Conservation (phyloP, 2,113 vertebrate species). For the Balaenoptera acutorostrata region DNA sequence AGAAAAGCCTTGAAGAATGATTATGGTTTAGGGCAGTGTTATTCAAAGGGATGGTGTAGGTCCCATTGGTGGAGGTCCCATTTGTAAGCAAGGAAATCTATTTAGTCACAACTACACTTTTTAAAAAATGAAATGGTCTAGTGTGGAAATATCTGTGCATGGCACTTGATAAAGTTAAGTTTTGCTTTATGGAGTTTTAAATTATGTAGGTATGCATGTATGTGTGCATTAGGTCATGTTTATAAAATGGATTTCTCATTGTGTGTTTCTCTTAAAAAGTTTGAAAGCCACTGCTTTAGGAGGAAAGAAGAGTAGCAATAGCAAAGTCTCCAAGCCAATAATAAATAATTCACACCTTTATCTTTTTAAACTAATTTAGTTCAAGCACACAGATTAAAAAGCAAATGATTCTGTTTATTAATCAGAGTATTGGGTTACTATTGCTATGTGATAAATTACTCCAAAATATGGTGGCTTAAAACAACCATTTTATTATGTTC, state of each 20-base stretch:
- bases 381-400: slow-evolving; percentile 17
- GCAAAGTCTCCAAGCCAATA: background rate
- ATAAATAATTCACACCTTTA: background rate
- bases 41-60: background rate
- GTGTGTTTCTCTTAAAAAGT: background rate
- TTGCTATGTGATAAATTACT: background rate
- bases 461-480: background rate
- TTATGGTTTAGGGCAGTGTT: background rate
- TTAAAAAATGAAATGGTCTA: background rate
- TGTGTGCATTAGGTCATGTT: background rate
- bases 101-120: background rate
- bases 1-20: background rate
- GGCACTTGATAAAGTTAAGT: background rate
- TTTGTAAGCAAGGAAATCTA: background rate
- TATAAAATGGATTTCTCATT: background rate
- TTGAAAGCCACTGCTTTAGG: background rate
- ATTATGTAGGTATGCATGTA: background rate
- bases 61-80: background rate
- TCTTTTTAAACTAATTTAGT: background rate
- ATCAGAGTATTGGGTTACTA: background rate
- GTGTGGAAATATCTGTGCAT: background rate
- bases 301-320: background rate
- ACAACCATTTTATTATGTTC: background rate
- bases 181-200: background rate
- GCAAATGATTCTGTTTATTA: background rate